Base-by-base conservation (phyloP, 2,797 vertebrate genomes). In the Notoglanidium macrostoma region DNA sequence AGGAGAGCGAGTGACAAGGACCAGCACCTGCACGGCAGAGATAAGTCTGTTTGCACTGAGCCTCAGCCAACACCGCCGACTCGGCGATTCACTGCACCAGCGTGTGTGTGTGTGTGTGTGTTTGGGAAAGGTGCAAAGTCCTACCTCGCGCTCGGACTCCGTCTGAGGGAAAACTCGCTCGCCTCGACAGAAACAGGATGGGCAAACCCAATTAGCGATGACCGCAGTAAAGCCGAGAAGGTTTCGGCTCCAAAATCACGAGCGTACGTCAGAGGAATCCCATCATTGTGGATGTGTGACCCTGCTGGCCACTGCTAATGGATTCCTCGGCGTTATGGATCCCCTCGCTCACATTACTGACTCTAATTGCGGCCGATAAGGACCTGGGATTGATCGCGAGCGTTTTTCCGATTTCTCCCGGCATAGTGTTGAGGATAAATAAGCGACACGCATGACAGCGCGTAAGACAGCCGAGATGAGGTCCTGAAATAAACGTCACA, bases 1-100 rank as follows among this genome's bases (percentile, higher is more conserved):
- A 88, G 46, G 76, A 87, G 74, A 85, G 85, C 26, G 49, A 88
- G 85, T 86, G 90, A 90, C 88, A 89, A 84, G 73, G 59, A 74
- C 84, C 87, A 84, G 86, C 89, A 90, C 89, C 85, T 90, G 86
- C 83, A 32, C 44, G 55, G 40, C 88, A 87, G 84, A 82, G 84
- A 90, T 82, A 88, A 91, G 76, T 79, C 68, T 85, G 80, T 88
- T 87, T 85, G 77, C 65, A 74, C 87, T 61, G 55, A 85, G 88
- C 55, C 46, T 72, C 67, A 63, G 76, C 55, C 73, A 78, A 70
- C 82, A 87, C 63, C 9, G 65, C 81, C 86, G 59, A 68, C 88
- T 88, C 84, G 76, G 81, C 55, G 35, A 81, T 65, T 86, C 59
- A 88, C 32, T 85, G 10, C 44, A 65, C 82, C 54, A 26, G n/a